Percentiles rank a stretch among this genome's conserved stretches.
Evolutionary conservation across 2,888 invertebrate genomes (phyloP).

Genomic region (Campoplex capitator): DNA sequence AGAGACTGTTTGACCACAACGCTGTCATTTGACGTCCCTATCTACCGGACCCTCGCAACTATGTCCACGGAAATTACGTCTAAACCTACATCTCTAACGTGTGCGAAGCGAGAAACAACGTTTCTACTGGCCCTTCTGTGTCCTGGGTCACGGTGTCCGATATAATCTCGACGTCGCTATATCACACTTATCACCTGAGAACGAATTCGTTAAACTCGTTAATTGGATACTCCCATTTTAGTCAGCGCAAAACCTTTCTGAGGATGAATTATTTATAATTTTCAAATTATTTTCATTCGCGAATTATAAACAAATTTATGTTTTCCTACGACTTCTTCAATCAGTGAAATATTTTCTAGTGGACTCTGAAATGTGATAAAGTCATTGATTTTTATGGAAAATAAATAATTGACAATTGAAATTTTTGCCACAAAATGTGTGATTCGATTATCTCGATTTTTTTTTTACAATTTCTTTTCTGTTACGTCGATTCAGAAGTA

Average conservation of each 20-base stretch:
- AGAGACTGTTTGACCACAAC: slow-evolving; percentile 39
- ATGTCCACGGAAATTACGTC: slow-evolving; percentile 22
- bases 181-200: slow-evolving; percentile 16
- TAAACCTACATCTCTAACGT: neutral
- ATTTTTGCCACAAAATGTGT: slow-evolving; percentile 9
- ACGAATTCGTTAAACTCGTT: slow-evolving; percentile 28
- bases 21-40: slow-evolving; percentile 30
- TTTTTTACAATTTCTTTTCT: neutral
- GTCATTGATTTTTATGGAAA: neutral
- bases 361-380: neutral
- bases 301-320: too few species aligned
- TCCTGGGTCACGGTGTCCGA: slow-evolving; percentile 28
- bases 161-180: slow-evolving; percentile 51
- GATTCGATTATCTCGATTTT: neutral
- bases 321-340: too few species aligned
- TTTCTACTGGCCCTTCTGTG: neutral
- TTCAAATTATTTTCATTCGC: neutral
- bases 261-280: neutral
- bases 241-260: neutral
- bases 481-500: slow-evolving; percentile 11
- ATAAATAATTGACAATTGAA: neutral
- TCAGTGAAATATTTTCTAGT: too few species aligned
- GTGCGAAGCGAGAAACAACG: neutral
- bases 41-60: slow-evolving; percentile 13
- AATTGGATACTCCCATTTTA: slow-evolving; percentile 26